Percentiles rank a stretch among this genome's conserved stretches.
These are phyloP conservation scores for Erpetoichthys calabaricus DNA, from an alignment of 2,797 vertebrate genomes.

Conservation along the genomic window DNA sequence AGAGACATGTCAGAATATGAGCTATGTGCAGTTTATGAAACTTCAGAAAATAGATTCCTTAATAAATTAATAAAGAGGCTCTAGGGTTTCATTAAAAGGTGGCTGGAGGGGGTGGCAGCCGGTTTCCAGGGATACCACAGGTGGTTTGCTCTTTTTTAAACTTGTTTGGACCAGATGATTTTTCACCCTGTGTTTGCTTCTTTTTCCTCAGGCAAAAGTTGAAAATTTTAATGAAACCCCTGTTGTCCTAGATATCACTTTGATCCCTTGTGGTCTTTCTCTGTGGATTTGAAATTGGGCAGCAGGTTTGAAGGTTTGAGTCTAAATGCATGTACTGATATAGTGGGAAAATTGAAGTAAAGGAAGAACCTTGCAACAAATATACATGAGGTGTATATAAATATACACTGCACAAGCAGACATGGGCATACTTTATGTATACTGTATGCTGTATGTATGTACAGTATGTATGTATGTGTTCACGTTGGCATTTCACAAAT, in stretches of 20 bases:
- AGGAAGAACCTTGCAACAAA: neutral
- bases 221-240: conserved; percentile 79
- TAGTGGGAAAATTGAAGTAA: conserved; percentile 1
- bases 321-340: conserved; percentile 18
- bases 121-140: conserved; percentile 79
- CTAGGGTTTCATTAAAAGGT: conserved; percentile 89
- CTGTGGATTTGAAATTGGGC: conserved; percentile 27
- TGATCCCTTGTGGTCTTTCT: conserved; percentile 61
- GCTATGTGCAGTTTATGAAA: conserved; percentile 66
- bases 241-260: conserved; percentile 66
- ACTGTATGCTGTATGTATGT: too few relatives aligned
- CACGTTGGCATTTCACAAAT: too few relatives aligned
- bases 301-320: conserved; percentile 3
- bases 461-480: too few relatives aligned
- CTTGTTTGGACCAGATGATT: conserved; percentile 75
- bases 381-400: too few relatives aligned
- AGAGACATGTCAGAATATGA: conserved; percentile 58
- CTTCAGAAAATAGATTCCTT: conserved; percentile 74
- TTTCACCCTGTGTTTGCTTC: conserved; percentile 51
- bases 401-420: too few relatives aligned
- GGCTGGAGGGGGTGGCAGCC: conserved; percentile 71
- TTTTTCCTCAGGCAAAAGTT: conserved; percentile 61
- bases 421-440: too few relatives aligned
- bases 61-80: conserved; percentile 81
- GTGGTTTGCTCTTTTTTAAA: conserved; percentile 69